These are phyloP conservation scores for Chromis chromis DNA, from an alignment of 2,797 vertebrate species.

Conservation along the genomic window DNA sequence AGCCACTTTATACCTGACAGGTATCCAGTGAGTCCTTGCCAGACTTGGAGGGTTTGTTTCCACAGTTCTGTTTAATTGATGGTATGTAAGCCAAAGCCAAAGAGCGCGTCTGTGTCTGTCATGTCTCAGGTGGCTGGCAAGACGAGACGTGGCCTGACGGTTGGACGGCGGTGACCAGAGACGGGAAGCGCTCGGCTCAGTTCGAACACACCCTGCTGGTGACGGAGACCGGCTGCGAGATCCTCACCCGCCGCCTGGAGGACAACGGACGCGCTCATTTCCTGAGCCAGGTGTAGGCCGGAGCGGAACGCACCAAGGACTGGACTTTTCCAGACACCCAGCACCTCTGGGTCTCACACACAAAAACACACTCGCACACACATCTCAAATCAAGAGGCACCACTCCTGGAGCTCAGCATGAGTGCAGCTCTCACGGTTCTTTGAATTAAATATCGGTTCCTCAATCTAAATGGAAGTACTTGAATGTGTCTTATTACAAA, in stretches of 20 bases:
- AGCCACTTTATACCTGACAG: background rate
- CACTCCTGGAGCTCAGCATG: slow-evolving; percentile 52
- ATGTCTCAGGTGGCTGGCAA: slow-evolving; percentile 93
- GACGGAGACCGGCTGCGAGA: slow-evolving; percentile 96
- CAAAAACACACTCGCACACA: slow-evolving; percentile 17
- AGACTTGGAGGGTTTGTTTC: slow-evolving; percentile 14
- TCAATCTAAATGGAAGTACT: slow-evolving; percentile 79
- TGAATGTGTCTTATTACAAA: slow-evolving; percentile 81
- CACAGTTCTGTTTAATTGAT: slow-evolving; percentile 41
- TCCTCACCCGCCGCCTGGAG: slow-evolving; percentile 92
- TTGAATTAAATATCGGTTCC: slow-evolving; percentile 71
- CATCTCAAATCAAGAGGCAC: slow-evolving; percentile 45
- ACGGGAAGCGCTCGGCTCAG: slow-evolving; percentile 97
- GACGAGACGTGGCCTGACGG: slow-evolving; percentile 99
- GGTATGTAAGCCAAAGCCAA: slow-evolving; percentile 16
- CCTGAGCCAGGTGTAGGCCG: slow-evolving; percentile 89
- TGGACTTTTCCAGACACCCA: slow-evolving; percentile 55
- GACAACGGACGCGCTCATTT: slow-evolving; percentile 92
- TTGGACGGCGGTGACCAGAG: slow-evolving; percentile 97
- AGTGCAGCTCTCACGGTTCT: slow-evolving; percentile 57
- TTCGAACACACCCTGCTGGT: slow-evolving; percentile 98
- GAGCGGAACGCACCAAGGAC: slow-evolving; percentile 52
- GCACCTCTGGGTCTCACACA: background rate
- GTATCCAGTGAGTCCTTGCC: background rate
- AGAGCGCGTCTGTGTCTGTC: slow-evolving; percentile 7